Base-by-base conservation (phyloP, 2,113 vertebrate genomes). In the Geococcyx californianus region DNA sequence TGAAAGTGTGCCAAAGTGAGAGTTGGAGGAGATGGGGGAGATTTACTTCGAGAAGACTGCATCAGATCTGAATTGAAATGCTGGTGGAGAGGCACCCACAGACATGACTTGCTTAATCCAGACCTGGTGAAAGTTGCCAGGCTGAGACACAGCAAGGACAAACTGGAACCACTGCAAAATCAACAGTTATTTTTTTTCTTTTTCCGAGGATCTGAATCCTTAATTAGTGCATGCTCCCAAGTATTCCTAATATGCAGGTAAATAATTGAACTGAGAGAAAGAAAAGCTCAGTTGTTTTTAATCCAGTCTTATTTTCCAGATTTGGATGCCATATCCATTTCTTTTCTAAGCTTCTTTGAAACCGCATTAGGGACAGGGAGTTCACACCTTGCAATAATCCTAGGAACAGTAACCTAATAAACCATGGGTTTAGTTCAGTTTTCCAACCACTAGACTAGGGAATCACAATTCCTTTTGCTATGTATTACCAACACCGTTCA, bases 1-100 rank as follows among this genome's bases (percentile, higher is more conserved):
- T 82, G 38, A 74, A 84, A 90, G 19, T 21, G 29, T 36, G 74
- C 19, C 17, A 66, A 62, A 36, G 20, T 25, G 42, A 74, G 38
- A 81, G 3, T 47, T 3, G 7, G 10, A 62, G 31, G n/a, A 83
- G 36, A 31, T 49, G 18, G 16, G 9, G 10, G 9, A 66, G 13
- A 67, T 84, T 51, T 89, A 10, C 16, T 74, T 55, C 84, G 24
- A 21, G 6, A 58, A n/a, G 19, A 16, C 5, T 74, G 16, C 10
- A 45, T 10, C 11, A 42, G 31, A 24, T 54, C 2, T 36, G 20
- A 87, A 55, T 38, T 66, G 5, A 90, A 88, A 84, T 55, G 28
- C 5, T 6, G 0, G 6, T 40, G 19, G 18, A 80, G 9, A 67
- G 6, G 28, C 7, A 18, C 3, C 2, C 11, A 10, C 5, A 51